Percentiles rank a stretch among this genome's conserved stretches.
These are phyloP conservation scores for Lutra lutra DNA, from an alignment of 2,797 vertebrate genomes.

Conservation along the genomic window DNA sequence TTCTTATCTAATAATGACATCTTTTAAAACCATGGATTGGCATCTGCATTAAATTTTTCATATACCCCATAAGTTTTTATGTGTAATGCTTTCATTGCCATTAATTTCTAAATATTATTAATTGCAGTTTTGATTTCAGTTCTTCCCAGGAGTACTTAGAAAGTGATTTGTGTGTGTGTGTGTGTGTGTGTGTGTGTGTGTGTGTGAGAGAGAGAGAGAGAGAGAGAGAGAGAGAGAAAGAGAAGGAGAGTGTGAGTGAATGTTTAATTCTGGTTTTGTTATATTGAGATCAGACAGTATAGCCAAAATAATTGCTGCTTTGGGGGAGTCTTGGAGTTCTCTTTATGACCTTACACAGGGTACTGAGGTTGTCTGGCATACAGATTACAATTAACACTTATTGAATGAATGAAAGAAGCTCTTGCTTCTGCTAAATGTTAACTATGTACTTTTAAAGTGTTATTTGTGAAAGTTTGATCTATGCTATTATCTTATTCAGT, in stretches of 20 bases:
- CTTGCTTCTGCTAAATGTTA: constrained; percentile 17
- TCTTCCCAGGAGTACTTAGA: not conserved
- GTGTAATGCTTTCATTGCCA: not conserved
- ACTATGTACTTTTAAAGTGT: not conserved
- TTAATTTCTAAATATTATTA: constrained; percentile 22
- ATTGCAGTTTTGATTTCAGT: not conserved
- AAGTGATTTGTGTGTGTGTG: not conserved
- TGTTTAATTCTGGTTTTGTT: not conserved
- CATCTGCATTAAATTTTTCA: not conserved
- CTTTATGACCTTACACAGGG: not conserved
- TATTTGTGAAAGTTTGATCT: not conserved
- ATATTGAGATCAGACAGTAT: not conserved
- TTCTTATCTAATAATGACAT: constrained; percentile 5
- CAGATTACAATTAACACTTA: not conserved
- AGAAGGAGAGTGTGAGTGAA: not conserved
- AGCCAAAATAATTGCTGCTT: not conserved
- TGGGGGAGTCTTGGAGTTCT: not conserved
- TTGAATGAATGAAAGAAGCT: not conserved
- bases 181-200: not conserved
- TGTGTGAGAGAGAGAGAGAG: not conserved
- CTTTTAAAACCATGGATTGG: not conserved
- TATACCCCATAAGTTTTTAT: not conserved
- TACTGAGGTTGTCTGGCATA: not conserved
- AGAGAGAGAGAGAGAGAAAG: not conserved
- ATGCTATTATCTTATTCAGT: not conserved